Evolutionary conservation across 2,888 invertebrate genomes (phyloP).

Genomic region (Thyatira batis): DNA sequence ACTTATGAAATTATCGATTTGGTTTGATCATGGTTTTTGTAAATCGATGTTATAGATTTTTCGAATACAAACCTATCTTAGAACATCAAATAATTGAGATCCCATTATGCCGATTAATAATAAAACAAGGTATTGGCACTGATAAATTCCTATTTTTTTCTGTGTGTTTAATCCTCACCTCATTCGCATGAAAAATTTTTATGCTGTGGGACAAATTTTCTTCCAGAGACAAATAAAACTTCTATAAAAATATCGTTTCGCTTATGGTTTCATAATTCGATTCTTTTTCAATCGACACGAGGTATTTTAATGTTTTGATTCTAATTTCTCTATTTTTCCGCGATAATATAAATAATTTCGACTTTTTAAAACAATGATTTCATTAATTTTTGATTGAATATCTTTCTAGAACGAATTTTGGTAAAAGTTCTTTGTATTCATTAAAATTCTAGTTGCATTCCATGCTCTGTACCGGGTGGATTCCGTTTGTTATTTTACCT

Average conservation of each 20-base stretch:
- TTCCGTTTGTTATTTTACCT: constrained; percentile 22
- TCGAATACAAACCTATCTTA: too few relatives aligned
- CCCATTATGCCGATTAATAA: too few relatives aligned
- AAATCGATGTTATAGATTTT: too few relatives aligned
- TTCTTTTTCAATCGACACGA: constrained; percentile 35
- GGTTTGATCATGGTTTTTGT: too few relatives aligned
- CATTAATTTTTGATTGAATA: constrained; percentile 4
- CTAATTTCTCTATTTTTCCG: constrained; percentile 21
- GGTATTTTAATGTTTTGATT: constrained; percentile 51
- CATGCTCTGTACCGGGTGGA: constrained; percentile 35
- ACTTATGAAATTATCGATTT: too few relatives aligned
- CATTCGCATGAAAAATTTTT: too few relatives aligned
- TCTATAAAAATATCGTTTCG: neutral
- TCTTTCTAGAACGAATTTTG: constrained; percentile 3
- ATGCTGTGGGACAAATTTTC: too few relatives aligned
- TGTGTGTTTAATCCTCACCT: too few relatives aligned
- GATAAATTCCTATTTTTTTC: too few relatives aligned
- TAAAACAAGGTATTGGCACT: too few relatives aligned
- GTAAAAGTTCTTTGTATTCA: neutral
- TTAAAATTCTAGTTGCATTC: constrained; percentile 16
- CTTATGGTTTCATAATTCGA: constrained; percentile 1
- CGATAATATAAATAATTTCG: constrained; percentile 5
- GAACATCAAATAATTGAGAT: too few relatives aligned
- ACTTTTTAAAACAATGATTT: constrained; percentile 9
- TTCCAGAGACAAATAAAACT: neutral